Evolutionary conservation across 2,113 vertebrate genomes (phyloP), one percentile per base, ranked within the genome.

Genomic region (Chlamydotis undulata): DNA sequence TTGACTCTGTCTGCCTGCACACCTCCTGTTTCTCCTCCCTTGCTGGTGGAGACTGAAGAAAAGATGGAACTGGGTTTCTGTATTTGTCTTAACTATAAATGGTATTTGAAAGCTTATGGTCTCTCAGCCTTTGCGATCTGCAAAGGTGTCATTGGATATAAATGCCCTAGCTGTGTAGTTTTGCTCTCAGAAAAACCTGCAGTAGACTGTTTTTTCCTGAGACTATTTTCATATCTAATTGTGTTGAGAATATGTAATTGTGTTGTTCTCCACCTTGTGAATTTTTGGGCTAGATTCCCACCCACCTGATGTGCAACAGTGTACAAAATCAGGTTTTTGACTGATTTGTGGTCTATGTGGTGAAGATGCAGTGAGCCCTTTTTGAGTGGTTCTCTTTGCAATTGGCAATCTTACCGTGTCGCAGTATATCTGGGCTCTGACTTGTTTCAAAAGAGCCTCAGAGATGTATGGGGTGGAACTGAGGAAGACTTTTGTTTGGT

Each of bases 401-500:
- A 0, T 55, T 87, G 79, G 43, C 76, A 85, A 63, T 89, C 90
- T 65, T 55, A 41, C 56, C 4, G 0, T 67, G 77, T 90, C 7
- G 1, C 18, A 6, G 16, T 60, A 1, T 85, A 64, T 93, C 47
- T 91, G 57, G 37, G 95, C 87, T 61, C 71, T 70, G 56, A n/a
- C 70, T 83, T 71, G 47, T 74, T 83, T 69, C 50, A 50, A 82
- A 92, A 91, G 52, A 70, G 47, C 68, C 74, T 82, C 17, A 3
- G 43, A 82, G 47, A 68, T 75, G 39, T 10, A 56, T 25, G 56
- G 35, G 82, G 39, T 91, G 50, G 41, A 37, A 15, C 19, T 71
- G 81, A 92, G 87, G 73, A 88, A 87, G 81, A 56, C 47, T 89
- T 94, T 59, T 94, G 80, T 93, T 78, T 67, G 56, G 57, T 63